Evolutionary conservation across 2,113 vertebrate species (phyloP).

Genomic region (Leucoraja erinaceus): DNA sequence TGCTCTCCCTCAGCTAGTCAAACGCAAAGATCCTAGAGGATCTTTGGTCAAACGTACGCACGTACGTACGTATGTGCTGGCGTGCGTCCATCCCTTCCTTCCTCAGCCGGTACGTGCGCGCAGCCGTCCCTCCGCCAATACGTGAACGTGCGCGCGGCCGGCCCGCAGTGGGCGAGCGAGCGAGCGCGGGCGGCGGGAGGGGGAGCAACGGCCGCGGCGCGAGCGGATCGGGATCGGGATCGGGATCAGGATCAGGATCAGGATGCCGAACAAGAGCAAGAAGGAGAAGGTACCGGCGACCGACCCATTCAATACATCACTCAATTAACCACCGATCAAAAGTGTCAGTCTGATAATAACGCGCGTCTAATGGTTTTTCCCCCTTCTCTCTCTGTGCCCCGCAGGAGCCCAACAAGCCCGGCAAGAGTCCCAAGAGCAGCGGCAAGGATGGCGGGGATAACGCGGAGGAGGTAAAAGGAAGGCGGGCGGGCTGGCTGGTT

Average conservation of each 20-base stretch:
- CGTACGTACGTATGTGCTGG: no score
- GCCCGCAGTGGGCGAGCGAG: neutral
- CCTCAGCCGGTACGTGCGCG: no score
- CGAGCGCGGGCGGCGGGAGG: neutral
- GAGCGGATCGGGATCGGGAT: neutral
- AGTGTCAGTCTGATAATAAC: neutral
- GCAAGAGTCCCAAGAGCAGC: conserved; percentile 29
- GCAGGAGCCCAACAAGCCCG: conserved; percentile 19
- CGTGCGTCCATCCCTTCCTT: no score
- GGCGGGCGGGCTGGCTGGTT: no score
- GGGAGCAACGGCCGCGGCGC: neutral
- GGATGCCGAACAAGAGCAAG: conserved; percentile 33
- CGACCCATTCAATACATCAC: no score
- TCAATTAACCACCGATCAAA: no score
- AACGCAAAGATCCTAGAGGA: no score
- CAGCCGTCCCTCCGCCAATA: neutral
- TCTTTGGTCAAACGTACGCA: no score
- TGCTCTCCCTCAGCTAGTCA: no score
- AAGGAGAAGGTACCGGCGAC: conserved; percentile 14
- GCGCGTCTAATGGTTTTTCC: no score
- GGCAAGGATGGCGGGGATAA: conserved; percentile 21
- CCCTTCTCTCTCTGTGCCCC: neutral
- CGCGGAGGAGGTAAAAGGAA: conserved; percentile 27
- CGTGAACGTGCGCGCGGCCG: neutral
- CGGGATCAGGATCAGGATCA: neutral